These are phyloP conservation scores for Tenualosa ilisha DNA, from an alignment of 2,797 vertebrate genomes.

Conservation along the genomic window DNA sequence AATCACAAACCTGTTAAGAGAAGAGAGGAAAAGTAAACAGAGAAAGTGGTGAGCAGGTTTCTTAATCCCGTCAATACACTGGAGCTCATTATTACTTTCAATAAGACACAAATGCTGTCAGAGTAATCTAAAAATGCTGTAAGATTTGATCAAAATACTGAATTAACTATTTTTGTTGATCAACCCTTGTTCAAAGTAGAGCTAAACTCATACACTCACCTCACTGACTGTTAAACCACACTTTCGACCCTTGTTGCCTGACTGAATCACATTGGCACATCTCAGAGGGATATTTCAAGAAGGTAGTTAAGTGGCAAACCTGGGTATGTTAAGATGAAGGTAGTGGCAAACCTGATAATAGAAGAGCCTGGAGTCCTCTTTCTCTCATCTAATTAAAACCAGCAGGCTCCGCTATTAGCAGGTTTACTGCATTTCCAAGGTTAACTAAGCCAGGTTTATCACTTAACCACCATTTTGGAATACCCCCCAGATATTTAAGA, in stretches of 20 bases:
- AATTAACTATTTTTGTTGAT: not conserved
- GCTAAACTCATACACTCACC: not conserved
- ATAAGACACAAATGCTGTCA: not conserved
- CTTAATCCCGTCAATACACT: not conserved
- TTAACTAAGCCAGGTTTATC: too few species aligned
- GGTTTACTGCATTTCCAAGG: too few species aligned
- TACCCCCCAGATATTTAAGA: not conserved
- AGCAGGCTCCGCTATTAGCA: too few species aligned
- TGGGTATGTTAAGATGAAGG: too few species aligned
- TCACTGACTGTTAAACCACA: too few species aligned
- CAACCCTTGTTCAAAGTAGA: not conserved
- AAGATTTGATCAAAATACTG: not conserved
- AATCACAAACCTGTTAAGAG: slow-evolving; percentile 7
- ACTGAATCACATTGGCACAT: not conserved
- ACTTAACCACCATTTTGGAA: too few species aligned
- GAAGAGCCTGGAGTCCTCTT: too few species aligned
- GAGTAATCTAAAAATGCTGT: not conserved
- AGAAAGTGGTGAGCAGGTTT: not conserved
- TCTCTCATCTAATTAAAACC: too few species aligned
- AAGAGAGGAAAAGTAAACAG: not conserved
- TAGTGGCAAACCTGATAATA: too few species aligned
- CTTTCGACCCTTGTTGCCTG: not conserved
- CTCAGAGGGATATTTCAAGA: not conserved
- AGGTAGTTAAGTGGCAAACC: too few species aligned
- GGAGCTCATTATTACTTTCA: not conserved